These are phyloP conservation scores for Trichomalopsis sarcophagae DNA, from an alignment of 1,140 invertebrate species.

Conservation along the genomic window DNA sequence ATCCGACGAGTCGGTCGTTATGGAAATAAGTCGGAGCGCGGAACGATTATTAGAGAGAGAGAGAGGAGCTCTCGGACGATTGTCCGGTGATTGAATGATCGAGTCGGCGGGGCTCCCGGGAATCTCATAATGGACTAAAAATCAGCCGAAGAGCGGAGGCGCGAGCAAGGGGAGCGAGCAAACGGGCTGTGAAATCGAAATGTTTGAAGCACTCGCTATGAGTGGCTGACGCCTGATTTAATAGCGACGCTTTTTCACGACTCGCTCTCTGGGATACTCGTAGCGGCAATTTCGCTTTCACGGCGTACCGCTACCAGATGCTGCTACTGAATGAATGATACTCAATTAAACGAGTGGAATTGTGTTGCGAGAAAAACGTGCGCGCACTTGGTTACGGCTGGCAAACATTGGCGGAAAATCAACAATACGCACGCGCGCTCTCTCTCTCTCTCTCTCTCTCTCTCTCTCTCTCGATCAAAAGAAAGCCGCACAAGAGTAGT, in stretches of 20 bases:
- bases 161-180: background rate
- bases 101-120: background rate
- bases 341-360: background rate
- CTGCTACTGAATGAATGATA: too few relatives aligned
- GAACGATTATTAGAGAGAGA: background rate
- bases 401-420: background rate
- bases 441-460: background rate
- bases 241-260: background rate
- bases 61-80: background rate
- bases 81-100: slow-evolving; percentile 1
- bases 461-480: background rate
- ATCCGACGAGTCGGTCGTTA: background rate
- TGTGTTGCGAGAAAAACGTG: too few relatives aligned
- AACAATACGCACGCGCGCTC: background rate
- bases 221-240: background rate
- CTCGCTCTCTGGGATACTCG: background rate
- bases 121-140: background rate
- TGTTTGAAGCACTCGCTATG: background rate
- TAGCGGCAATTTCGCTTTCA: background rate
- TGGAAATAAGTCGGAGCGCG: background rate
- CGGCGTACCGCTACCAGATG: background rate
- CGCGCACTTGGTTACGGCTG: too few relatives aligned
- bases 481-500: background rate
- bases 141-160: background rate
- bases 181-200: background rate